Base-by-base conservation (phyloP, 2,113 vertebrate species). In the Thamnaconus septentrionalis region DNA sequence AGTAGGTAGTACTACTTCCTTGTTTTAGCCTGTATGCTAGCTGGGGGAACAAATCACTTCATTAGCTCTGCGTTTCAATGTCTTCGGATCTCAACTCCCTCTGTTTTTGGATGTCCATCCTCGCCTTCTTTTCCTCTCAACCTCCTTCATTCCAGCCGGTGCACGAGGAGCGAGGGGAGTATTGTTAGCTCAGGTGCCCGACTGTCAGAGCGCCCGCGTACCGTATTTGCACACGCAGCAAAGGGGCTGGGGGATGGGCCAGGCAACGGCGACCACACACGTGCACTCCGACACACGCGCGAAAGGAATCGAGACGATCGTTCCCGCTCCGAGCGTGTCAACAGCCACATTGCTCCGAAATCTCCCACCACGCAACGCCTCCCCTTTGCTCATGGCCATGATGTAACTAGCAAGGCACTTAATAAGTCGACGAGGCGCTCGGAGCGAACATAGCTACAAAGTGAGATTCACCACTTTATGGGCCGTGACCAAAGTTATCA, bases 401-500 rank as follows among this genome's bases (percentile, higher is more conserved):
- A 87, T 87, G 85, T 86, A 85, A 87, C 92, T 91, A 90, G 69
- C 61, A 71, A 82, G 79, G 82, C 92, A 94, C 90, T 69, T 86
- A 86, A 93, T 94, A 90, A 93, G 88, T 10, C 5, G 81, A 76
- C 84, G 57, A 76, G 69, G 69, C 68, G 77, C 59, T 59, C 71
- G 69, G 53, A 76, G 62, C 8, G 42, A 41, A 60, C 43, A 56
- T 45, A 53, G 61, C 53, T 61, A 60, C 18, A 59, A 71, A 73
- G 58, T 59, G 55, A 66, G 61, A 83, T 80, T 78, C 70, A 76
- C 46, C 71, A 71, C 46, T 68, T 56, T 44, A 42, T 31, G 18
- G 18, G 18, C 18, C 18, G 18, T 42, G 60, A 77, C 54, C 53
- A 71, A 50, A 79, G 69, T 60, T 40, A 43, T 31, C 43, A 57